Evolutionary conservation across 2,888 invertebrate species (phyloP), one percentile per base, ranked within the genome.

Genomic region (Hirtodrosophila confusa): DNA sequence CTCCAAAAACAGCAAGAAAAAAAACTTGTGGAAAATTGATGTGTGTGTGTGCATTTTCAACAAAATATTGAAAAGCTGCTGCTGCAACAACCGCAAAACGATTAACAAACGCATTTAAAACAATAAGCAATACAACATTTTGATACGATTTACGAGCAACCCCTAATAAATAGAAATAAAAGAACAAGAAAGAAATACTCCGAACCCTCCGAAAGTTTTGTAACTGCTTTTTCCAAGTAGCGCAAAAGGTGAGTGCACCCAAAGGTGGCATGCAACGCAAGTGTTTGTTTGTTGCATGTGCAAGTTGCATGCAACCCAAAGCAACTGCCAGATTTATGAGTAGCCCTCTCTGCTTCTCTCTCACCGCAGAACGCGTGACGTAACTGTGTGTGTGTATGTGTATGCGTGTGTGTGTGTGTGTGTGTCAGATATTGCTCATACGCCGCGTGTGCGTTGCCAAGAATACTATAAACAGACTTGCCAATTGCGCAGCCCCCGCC

Each of bases 201-300:
- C 61, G 40, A 48, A 67, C 40, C 56, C 62, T 29, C 49, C 73
- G 61, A 48, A 24, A 47, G 31, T 53, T 27, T 49, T 48, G 12
- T 43, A 56, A 41, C 60, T 50, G 58, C 39, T 27, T 49, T 40
- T 40, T 51, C 47, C 4, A 55, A 70, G 63, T 68, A 56, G 66
- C 69, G 51, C 64, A 57, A 74, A 80, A 82, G 82, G 82, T 82
- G 80, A 82, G 82, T 82, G 83, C 66, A 75, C 83, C 44, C 57
- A 60, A 57, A 56, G 43, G 63, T 51, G 48, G 17, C 63, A 17
- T 17, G 17, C 17, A 17, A 17, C 17, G 2, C 17, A 54, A 33
- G 27, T 33, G 35, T 23, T 36, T 17, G 35, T 11, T 11, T 40
- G 54, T 65, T 58, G 33, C 17, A 10, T 9, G 8, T 41, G 9